Evolutionary conservation across 2,113 vertebrate species (phyloP).

Genomic region (Plecotus auritus): DNA sequence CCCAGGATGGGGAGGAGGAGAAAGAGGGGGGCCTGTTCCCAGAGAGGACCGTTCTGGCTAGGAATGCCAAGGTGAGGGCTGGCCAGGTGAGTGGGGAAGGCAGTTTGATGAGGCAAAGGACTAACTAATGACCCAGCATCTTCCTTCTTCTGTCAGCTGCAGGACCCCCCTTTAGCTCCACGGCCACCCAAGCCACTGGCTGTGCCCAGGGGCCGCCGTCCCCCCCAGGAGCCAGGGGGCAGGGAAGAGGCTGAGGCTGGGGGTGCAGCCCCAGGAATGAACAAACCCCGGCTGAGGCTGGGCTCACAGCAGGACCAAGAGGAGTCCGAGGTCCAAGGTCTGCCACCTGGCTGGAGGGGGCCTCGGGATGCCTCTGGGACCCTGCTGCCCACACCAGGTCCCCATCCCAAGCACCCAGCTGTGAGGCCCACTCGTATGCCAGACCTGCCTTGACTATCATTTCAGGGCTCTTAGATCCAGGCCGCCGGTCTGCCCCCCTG

Average conservation of each 20-base stretch:
- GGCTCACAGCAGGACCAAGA: conserved; percentile 68
- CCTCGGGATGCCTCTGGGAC: neutral
- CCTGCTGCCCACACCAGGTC: neutral
- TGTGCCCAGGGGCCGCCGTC: conserved; percentile 60
- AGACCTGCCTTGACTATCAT: conserved; percentile 17
- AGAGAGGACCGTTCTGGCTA: conserved; percentile 42
- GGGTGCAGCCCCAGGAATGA: neutral
- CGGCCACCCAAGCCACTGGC: conserved; percentile 69
- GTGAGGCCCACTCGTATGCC: neutral
- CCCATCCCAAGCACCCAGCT: neutral
- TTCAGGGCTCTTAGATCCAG: conserved; percentile 61
- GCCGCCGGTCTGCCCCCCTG: conserved; percentile 71
- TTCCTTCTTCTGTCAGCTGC: conserved; percentile 5
- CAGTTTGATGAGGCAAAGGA: neutral
- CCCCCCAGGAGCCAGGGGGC: conserved; percentile 61
- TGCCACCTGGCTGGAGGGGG: neutral
- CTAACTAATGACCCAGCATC: neutral
- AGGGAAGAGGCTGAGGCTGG: conserved; percentile 54
- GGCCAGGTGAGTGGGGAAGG: neutral
- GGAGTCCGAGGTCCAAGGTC: conserved; percentile 67
- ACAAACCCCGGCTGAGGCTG: conserved; percentile 32
- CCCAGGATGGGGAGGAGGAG: conserved; percentile 54
- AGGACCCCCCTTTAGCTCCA: conserved; percentile 62
- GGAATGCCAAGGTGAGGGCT: conserved; percentile 68
- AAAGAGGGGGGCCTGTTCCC: conserved; percentile 26